Evolutionary conservation across 1,140 invertebrate genomes (phyloP).

Genomic region (Zaprionus africanus): DNA sequence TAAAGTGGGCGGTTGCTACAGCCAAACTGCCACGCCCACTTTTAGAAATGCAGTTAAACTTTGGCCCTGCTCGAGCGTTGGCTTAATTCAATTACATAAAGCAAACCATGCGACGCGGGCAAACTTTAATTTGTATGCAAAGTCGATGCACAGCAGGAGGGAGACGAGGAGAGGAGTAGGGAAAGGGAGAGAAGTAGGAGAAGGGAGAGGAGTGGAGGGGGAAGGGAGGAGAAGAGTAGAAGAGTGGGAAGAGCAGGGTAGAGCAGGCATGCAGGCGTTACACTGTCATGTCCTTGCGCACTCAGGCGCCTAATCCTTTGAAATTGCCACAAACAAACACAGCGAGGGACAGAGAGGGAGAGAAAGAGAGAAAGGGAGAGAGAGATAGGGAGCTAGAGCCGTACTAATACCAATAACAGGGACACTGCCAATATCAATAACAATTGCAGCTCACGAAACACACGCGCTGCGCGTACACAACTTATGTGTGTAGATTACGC

Average conservation of each 20-base stretch:
- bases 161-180: not conserved
- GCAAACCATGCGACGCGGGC: slow-evolving; percentile 42
- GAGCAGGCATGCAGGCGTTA: not conserved
- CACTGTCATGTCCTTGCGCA: slow-evolving; percentile 72
- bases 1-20: not conserved
- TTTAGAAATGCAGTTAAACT: slow-evolving; percentile 31
- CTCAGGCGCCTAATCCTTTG: slow-evolving; percentile 76
- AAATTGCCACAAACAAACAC: slow-evolving; percentile 56
- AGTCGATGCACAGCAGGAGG: slow-evolving; percentile 57
- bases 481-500: slow-evolving; percentile 63
- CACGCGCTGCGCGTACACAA: not conserved
- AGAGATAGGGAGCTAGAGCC: slow-evolving; percentile 10
- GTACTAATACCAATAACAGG: slow-evolving; percentile 31
- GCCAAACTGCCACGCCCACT: slow-evolving; percentile 21
- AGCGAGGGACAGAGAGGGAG: not conserved
- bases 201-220: not conserved
- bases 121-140: slow-evolving; percentile 81
- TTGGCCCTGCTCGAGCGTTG: slow-evolving; percentile 43
- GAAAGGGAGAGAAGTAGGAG: slow-evolving; percentile 1
- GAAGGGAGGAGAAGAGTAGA: not conserved
- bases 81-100: slow-evolving; percentile 79
- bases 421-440: slow-evolving; percentile 25
- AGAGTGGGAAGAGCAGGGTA: not conserved
- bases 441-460: slow-evolving; percentile 1
- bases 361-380: not conserved